Base-by-base conservation (phyloP, 2,888 invertebrate species). In the Drosophila recens region DNA sequence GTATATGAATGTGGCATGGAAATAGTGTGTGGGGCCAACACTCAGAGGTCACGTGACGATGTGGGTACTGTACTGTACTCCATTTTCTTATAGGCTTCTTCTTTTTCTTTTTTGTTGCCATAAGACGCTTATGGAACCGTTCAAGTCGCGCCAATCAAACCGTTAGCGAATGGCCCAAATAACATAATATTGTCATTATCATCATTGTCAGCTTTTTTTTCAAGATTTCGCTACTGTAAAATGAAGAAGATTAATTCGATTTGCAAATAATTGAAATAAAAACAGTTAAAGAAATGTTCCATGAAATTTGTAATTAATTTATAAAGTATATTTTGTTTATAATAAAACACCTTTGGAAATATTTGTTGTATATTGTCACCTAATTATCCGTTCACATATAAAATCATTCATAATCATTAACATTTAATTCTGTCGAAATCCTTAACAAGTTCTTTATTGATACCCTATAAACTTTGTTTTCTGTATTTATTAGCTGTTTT, bases 21-120 rank as follows among this genome's bases (percentile, higher is more conserved):
- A 49, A 79, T 66, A 53, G 80, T 80, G 80, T 76, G 80, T 76
- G 76, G 67, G 63, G 57, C 80, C 76, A 75, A 45, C 76, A 79
- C 80, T 70, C 72, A 77, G 66, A 79, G 76, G 76, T 77, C 80
- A 79, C 66, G 80, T 53, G 71, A 63, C 70, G 77, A 63, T 75
- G 77, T 80, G 75, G 43, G 65, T 58, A 33, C 54, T 64, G 65
- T 67, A 82, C 82, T 83, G 84, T 78, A 88, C 87, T 65, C 63
- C 27, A 23, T 42, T 48, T 62, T 38, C 34, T 30, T 65, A 20
- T 48, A 40, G 13, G 43, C n/a, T 42, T 40, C 15, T 63, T 2
- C 20, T 54, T 53, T 17, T 43, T n/a, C 3, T 10, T 27, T 36
- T 46, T 36, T 33, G 36, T 56, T 40, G 33, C 51, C 48, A 53